Conservation (phyloP, 2,113 vertebrate genomes). For the Paraplagusia blochii region DNA sequence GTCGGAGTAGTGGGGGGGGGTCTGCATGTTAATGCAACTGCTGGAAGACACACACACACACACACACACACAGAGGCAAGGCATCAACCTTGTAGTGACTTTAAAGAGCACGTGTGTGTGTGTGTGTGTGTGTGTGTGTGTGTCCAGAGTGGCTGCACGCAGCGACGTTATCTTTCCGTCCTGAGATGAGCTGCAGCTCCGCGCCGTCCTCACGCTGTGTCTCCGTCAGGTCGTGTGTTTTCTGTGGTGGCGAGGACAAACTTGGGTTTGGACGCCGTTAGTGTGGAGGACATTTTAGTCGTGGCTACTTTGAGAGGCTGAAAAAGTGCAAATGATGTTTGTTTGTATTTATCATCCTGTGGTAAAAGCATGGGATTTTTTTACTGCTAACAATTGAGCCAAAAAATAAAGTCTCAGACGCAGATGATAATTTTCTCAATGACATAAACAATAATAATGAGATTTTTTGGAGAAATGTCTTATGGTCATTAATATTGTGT, state of each 20-base stretch:
- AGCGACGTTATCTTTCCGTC: constrained; percentile 39
- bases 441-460: no score
- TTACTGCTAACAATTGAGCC: no score
- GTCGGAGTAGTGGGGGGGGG: constrained; percentile 26
- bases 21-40: constrained; percentile 60
- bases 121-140: constrained; percentile 24
- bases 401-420: no score
- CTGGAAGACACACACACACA: constrained; percentile 28
- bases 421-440: no score
- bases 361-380: no score
- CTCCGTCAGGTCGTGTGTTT: constrained; percentile 2
- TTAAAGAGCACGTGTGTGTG: constrained; percentile 47
- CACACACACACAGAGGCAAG: constrained; percentile 26
- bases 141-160: constrained; percentile 41
- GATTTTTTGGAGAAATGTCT: no score
- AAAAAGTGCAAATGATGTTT: no score
- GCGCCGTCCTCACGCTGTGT: constrained; percentile 14
- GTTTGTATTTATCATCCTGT: no score
- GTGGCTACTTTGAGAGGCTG: no score
- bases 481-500: no score
- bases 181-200: constrained; percentile 27
- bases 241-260: not conserved
- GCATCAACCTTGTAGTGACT: constrained; percentile 68
- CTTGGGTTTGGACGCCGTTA: not conserved
- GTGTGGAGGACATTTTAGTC: not conserved